These are phyloP conservation scores for Lethocerus indicus DNA, from an alignment of 1,140 invertebrate genomes.

Conservation along the genomic window DNA sequence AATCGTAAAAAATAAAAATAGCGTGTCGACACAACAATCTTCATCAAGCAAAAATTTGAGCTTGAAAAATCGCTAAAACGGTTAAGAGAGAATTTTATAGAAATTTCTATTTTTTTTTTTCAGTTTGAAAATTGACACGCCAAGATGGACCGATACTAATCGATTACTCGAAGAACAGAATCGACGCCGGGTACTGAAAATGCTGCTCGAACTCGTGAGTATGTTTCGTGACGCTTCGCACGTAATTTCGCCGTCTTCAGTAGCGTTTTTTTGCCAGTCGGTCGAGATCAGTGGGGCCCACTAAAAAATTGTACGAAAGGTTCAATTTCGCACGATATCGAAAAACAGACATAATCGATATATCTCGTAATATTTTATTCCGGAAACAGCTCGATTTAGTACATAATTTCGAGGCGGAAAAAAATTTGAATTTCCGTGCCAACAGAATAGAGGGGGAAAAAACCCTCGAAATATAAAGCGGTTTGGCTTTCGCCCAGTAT, in stretches of 20 bases:
- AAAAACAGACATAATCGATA: background rate
- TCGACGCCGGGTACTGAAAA: conserved; percentile 58
- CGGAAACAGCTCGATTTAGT: too few relatives aligned
- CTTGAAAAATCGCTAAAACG: background rate
- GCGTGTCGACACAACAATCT: too few relatives aligned
- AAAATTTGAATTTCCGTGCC: too few relatives aligned
- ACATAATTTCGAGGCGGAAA: too few relatives aligned
- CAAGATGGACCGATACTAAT: conserved; percentile 74
- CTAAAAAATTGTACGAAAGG: background rate
- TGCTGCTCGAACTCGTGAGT: conserved; percentile 62
- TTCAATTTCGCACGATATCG: background rate
- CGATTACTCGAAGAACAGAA: conserved; percentile 94
- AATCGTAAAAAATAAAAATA: too few relatives aligned
- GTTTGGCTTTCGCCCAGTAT: too few relatives aligned
- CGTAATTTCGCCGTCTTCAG: background rate
- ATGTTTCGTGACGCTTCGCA: background rate
- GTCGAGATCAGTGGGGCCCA: background rate
- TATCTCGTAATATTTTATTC: background rate
- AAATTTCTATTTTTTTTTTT: conserved; percentile 22
- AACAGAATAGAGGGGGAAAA: too few relatives aligned
- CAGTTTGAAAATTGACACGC: conserved; percentile 55
- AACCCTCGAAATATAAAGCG: too few relatives aligned
- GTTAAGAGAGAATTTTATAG: background rate
- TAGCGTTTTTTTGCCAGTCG: background rate
- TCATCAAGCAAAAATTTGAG: too few relatives aligned